Base-by-base conservation (phyloP, 2,797 vertebrate species). In the Leucoraja ocellata region DNA sequence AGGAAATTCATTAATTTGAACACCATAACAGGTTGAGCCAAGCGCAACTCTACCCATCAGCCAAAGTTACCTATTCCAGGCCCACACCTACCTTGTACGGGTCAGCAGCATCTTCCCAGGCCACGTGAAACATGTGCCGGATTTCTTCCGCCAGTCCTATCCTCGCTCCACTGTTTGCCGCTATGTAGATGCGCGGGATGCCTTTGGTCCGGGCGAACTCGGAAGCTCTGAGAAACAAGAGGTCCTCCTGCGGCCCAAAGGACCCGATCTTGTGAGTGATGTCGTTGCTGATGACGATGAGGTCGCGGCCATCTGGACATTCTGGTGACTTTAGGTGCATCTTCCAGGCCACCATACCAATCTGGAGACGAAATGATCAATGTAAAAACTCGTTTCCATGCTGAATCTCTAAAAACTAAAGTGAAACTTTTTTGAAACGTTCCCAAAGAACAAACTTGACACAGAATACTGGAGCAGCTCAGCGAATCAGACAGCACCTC, bases 131-230 rank as follows among this genome's bases (percentile, higher is more conserved):
- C 99, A 99, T 99, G 95, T 99, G 98, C 36, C 99, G 96, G 94
- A 99, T 99, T 95, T 99, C 99, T 96, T 99, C 99, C 0, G 99
- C 98, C 96, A 99, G 95, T 0, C 99, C 99, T 0, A 99, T 99
- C 95, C 99, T 97, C 93, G 99, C 99, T 0, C 99, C 99, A 0
- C 99, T 99, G 96, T 99, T 99, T 95, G 99, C 99, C 11, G 99
- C 98, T 73, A 99, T 98, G 54, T 97, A 99, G 94, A 99, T 94
- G 0, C 99, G 97, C 9, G 98, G 98, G 92, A 99, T 98, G 78
- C 98, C 96, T 6, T 97, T 95, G 0, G 94, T 94, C 1, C 99
- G 96, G 0, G 99, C 97, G 95, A 99, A 98, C 94, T 99, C 98
- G 0, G 99, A 99, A 0, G 98, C 98, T 94, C 98, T 96, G 91